Percentiles rank a stretch among this genome's conserved stretches.
These are phyloP conservation scores for Petrophora chlorosata DNA, from an alignment of 2,888 invertebrate species.

Conservation along the genomic window DNA sequence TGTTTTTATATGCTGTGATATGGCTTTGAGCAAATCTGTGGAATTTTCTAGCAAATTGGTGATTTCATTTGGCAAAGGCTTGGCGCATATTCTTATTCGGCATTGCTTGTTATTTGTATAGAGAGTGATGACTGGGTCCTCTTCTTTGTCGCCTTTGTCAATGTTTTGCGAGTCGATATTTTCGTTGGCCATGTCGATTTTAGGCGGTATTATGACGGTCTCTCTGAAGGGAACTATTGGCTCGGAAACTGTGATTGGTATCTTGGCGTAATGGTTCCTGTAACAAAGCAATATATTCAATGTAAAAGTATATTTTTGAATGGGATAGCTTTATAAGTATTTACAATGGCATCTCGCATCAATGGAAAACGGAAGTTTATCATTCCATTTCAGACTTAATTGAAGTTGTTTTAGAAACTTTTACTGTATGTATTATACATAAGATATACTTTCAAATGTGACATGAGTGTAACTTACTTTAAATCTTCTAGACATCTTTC, in stretches of 20 bases:
- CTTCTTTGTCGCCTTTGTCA: slow-evolving; percentile 72
- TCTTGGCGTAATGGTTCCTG: slow-evolving; percentile 89
- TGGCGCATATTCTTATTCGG: slow-evolving; percentile 88
- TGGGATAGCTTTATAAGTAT: no score
- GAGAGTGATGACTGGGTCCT: slow-evolving; percentile 82
- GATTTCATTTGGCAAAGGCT: slow-evolving; percentile 89
- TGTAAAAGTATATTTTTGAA: no score
- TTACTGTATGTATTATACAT: no score
- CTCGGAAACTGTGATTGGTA: slow-evolving; percentile 94
- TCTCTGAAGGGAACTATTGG: slow-evolving; percentile 99
- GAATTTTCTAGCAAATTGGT: slow-evolving; percentile 89
- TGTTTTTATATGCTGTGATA: slow-evolving; percentile 79
- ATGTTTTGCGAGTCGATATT: slow-evolving; percentile 86
- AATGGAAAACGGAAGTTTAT: no score
- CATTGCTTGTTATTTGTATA: slow-evolving; percentile 89
- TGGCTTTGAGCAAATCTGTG: slow-evolving; percentile 86
- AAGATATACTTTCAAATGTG: no score
- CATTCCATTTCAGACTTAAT: no score
- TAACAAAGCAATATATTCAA: slow-evolving; percentile 32
- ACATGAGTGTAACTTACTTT: slow-evolving; percentile 79
- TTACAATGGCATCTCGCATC: no score
- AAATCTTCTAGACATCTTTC: slow-evolving; percentile 98
- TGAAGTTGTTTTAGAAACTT: no score
- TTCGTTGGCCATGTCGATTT: slow-evolving; percentile 93
- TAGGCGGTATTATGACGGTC: slow-evolving; percentile 93